A percentile compares a stretch with the other conserved stretches of the same genome.
These are phyloP conservation scores for Temnothorax ravouxi DNA, from an alignment of 2,888 invertebrate genomes.

Conservation along the genomic window DNA sequence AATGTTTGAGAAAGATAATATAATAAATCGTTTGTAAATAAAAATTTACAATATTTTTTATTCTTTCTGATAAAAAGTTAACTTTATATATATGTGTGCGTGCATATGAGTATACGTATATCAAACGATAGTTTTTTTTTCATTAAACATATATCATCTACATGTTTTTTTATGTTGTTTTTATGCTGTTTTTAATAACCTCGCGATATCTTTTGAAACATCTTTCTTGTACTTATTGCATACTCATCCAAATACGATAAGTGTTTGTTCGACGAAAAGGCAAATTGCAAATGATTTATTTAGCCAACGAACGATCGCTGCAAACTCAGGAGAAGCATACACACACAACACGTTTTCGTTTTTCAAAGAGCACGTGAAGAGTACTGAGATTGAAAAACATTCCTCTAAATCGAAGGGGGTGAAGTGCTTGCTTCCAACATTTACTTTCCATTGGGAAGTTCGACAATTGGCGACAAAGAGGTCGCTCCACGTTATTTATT, in stretches of 20 bases:
- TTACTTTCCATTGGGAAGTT: slow-evolving; percentile 79
- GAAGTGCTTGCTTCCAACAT: slow-evolving; percentile 72
- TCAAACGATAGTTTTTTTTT: neutral
- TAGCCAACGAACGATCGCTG: neutral
- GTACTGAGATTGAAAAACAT: slow-evolving; percentile 70
- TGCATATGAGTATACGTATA: neutral
- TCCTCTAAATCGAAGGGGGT: slow-evolving; percentile 62
- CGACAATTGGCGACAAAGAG: slow-evolving; percentile 85
- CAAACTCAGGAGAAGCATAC: neutral
- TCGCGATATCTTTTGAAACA: neutral
- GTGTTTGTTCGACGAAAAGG: slow-evolving; percentile 11
- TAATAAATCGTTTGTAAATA: neutral
- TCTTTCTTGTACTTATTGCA: neutral
- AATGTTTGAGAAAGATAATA: neutral
- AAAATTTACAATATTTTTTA: neutral
- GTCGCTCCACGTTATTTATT: slow-evolving; percentile 83
- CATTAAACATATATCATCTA: neutral
- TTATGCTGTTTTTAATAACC: neutral
- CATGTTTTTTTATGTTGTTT: neutral
- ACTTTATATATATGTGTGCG: neutral
- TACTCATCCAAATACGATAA: neutral
- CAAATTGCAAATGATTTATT: slow-evolving; percentile 47
- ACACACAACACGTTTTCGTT: slow-evolving; percentile 25
- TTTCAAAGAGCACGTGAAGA: slow-evolving; percentile 36
- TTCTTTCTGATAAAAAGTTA: neutral